Base-by-base conservation (phyloP, 2,888 invertebrate species). In the Eristalis intricaria region DNA sequence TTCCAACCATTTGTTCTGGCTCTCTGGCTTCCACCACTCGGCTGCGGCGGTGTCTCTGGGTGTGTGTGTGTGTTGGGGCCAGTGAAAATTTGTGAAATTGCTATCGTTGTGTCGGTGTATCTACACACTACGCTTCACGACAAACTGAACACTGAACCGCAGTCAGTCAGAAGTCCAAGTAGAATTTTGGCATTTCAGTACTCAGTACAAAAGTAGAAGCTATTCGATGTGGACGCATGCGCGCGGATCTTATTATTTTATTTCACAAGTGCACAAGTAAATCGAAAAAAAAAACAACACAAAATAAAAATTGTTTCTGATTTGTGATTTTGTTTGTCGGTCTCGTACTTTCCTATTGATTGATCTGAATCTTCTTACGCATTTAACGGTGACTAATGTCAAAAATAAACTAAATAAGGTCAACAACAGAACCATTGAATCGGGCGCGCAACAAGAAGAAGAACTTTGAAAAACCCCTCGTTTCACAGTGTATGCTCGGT, bases 171-270 rank as follows among this genome's bases (percentile, higher is more conserved):
- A n/a, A 50, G 50, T 50, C 50, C 50, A 50, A 19, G 64, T 66
- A 75, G 50, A 75, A 66, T 84, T 73, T 79, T 75, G 70, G 71
- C 75, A 68, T 84, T 85, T 85, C 50, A 8, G 8, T 50, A 7
- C 50, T 85, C 85, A 85, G 85, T 85, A 64, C 61, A 78, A 65
- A 81, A 70, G 73, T 77, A 69, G 77, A 69, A 78, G 64, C 50
- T 70, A 40, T 2, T 43, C 40, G 58, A 29, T 23, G 38, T 32
- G 73, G 81, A 69, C 50, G 81, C 65, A 15, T 56, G 23, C n/a
- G 19, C 58, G 71, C 58, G 19, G 50, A 63, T 4, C 38, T 56
- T 26, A 60, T 26, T 26, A 22, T 15, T 38, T 23, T 61, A n/a
- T 19, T 56, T 3, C 13, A 56, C 56, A n/a, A 4, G 56, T 19